A percentile compares a stretch with the other conserved stretches of the same genome.
phyloP scores from a whole-genome alignment of 1,140 invertebrate genomes.

The Planococcus citri region DNA sequence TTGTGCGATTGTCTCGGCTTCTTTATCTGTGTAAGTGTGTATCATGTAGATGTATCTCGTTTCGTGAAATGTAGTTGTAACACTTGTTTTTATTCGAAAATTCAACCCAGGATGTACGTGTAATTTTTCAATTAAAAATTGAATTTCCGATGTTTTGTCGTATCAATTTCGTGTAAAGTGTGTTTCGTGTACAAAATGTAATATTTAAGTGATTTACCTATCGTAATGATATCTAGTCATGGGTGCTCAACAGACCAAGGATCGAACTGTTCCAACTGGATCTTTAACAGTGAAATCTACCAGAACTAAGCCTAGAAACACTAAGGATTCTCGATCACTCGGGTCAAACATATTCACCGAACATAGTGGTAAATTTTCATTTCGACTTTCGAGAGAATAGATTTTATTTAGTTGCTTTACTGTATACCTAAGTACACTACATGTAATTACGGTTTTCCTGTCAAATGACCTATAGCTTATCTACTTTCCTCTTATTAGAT shows the following conservation, averaged over 20 bases:
- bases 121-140: not conserved
- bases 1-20: slow-evolving; percentile 1
- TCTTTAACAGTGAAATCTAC: slow-evolving; percentile 48
- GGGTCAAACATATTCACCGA: slow-evolving; percentile 81
- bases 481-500: too few relatives aligned
- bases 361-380: slow-evolving; percentile 58
- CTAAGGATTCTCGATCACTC: slow-evolving; percentile 62
- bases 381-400: not conserved
- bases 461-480: too few relatives aligned
- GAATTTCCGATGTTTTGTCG: not conserved
- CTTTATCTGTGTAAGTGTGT: slow-evolving; percentile 7
- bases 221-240: slow-evolving; percentile 38
- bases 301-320: slow-evolving; percentile 51
- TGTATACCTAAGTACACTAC: not conserved
- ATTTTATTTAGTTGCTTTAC: too few relatives aligned
- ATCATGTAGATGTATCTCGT: not conserved
- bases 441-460: too few relatives aligned
- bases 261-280: slow-evolving; percentile 42
- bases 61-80: not conserved
- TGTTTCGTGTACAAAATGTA: not conserved
- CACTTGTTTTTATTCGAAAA: not conserved
- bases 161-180: not conserved
- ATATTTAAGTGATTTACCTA: slow-evolving; percentile 26
- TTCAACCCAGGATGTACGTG: not conserved
- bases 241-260: slow-evolving; percentile 82